Evolutionary conservation across 2,888 invertebrate genomes (phyloP).

Genomic region (Phytoseiulus persimilis): DNA sequence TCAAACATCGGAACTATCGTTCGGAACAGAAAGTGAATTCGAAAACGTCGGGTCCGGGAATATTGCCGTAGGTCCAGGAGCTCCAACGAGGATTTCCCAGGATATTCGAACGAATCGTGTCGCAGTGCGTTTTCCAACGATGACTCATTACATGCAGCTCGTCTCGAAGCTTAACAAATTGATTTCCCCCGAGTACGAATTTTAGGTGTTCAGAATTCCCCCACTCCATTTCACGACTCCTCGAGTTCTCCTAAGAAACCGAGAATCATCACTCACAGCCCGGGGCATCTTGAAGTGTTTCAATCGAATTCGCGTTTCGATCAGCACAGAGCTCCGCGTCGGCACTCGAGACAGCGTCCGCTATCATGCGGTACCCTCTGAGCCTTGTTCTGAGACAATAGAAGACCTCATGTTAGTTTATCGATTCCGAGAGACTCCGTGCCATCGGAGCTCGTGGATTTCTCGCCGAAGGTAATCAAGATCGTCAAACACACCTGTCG

Average conservation of each 20-base stretch:
- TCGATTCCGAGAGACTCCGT: no score
- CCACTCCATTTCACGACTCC: neutral
- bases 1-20: no score
- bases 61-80: no score
- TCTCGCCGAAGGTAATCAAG: neutral
- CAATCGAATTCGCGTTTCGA: neutral
- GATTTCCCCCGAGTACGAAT: neutral
- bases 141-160: neutral
- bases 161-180: neutral
- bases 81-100: no score
- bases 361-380: no score
- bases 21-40: no score
- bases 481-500: neutral
- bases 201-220: neutral
- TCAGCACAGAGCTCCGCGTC: neutral
- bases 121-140: neutral
- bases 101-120: neutral
- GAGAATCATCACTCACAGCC: neutral
- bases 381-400: neutral
- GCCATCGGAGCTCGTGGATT: no score
- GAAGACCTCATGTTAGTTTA: no score
- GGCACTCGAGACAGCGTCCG: no score
- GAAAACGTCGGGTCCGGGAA: no score
- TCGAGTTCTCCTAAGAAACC: neutral
- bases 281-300: neutral